A percentile compares a stretch with the other conserved stretches of the same genome.
Evolutionary conservation across 2,113 vertebrate genomes (phyloP).

Genomic region (Leptocoma aspasia): DNA sequence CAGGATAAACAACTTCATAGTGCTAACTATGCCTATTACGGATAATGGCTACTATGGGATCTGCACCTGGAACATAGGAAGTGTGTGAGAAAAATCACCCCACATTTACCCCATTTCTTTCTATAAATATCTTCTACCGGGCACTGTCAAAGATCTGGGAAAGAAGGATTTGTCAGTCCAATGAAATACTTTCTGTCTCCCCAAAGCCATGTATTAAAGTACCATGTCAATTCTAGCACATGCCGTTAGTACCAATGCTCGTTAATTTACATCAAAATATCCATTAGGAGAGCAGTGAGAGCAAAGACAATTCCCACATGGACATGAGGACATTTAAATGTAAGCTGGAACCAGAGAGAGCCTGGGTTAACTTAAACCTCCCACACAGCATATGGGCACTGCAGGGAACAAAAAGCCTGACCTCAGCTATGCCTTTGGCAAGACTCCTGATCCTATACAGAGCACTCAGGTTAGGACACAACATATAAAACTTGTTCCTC

Average conservation of each 20-base stretch:
- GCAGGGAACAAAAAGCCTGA: not conserved
- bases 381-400: not conserved
- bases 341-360: not conserved
- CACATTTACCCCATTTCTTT: not conserved
- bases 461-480: not conserved
- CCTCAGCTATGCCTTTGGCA: not conserved
- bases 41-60: not conserved
- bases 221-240: not conserved
- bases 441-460: not conserved
- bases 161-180: not conserved
- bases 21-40: not conserved
- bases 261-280: not conserved
- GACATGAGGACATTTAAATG: not conserved
- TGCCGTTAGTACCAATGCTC: accelerated
- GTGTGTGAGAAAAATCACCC: not conserved
- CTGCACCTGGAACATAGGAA: not conserved
- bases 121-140: not conserved
- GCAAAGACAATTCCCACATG: not conserved
- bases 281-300: not conserved
- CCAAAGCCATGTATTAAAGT: not conserved
- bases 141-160: not conserved
- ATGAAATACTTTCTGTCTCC: not conserved
- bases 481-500: not conserved
- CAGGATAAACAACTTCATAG: not conserved
- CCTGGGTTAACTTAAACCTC: not conserved